Evolutionary conservation across 2,888 invertebrate genomes (phyloP).

Genomic region (Phyto melanocephala): DNA sequence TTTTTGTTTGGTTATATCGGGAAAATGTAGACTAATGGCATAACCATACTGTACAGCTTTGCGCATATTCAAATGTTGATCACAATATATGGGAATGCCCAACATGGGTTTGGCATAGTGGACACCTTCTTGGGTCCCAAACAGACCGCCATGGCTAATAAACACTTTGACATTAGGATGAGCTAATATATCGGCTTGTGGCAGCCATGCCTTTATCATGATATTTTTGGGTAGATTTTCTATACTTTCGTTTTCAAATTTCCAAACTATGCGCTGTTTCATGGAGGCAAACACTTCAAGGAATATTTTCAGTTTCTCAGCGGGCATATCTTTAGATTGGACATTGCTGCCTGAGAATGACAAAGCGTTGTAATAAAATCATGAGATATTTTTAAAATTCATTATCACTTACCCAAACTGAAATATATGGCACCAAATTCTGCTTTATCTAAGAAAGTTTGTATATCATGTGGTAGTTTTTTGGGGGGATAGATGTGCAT

Average conservation of each 20-base stretch:
- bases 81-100: slow-evolving; percentile 79
- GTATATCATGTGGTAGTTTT: slow-evolving; percentile 74
- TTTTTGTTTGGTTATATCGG: slow-evolving; percentile 72
- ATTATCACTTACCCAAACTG: slow-evolving; percentile 75
- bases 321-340: slow-evolving; percentile 78
- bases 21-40: slow-evolving; percentile 75
- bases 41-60: slow-evolving; percentile 75
- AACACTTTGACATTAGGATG: slow-evolving; percentile 79
- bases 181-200: slow-evolving; percentile 80
- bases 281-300: slow-evolving; percentile 78
- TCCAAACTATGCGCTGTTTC: slow-evolving; percentile 79
- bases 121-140: slow-evolving; percentile 79
- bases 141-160: slow-evolving; percentile 79
- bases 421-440: slow-evolving; percentile 79
- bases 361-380: not conserved
- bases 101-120: slow-evolving; percentile 78
- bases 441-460: slow-evolving; percentile 78
- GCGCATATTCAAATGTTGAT: slow-evolving; percentile 78
- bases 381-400: not conserved
- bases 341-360: slow-evolving; percentile 77
- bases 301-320: slow-evolving; percentile 75
- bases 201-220: slow-evolving; percentile 80
- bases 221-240: slow-evolving; percentile 78
- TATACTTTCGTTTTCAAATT: slow-evolving; percentile 79
- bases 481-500: slow-evolving; percentile 80